Percentiles rank a stretch among this genome's conserved stretches.
phyloP scores from a whole-genome alignment of 1,140 invertebrate species.

The Oedothorax gibbosus region DNA sequence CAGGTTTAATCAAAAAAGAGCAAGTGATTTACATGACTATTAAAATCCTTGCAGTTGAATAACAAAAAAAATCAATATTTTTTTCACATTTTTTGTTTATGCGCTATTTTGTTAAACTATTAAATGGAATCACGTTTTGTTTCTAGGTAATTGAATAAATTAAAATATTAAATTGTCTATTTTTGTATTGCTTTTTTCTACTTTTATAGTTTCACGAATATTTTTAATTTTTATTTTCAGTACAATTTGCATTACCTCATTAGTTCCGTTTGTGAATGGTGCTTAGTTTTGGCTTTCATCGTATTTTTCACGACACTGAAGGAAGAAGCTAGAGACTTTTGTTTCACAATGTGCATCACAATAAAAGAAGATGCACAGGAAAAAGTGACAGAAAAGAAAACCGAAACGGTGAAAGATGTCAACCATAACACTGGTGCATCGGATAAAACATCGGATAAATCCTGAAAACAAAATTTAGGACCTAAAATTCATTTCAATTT shows the following conservation, averaged over 20 bases:
- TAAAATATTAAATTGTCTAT: too few species aligned
- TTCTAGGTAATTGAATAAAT: too few species aligned
- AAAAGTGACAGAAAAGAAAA: background rate
- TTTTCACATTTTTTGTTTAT: too few species aligned
- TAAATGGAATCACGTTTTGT: too few species aligned
- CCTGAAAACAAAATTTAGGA: slow-evolving; percentile 3
- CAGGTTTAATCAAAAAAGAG: too few species aligned
- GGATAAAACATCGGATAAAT: background rate
- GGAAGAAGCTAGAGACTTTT: slow-evolving; percentile 44
- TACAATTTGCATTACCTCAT: slow-evolving; percentile 39
- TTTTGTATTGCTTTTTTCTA: background rate
- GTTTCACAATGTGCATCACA: slow-evolving; percentile 23
- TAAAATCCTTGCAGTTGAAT: too few species aligned
- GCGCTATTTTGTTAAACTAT: too few species aligned
- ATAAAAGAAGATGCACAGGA: slow-evolving; percentile 1
- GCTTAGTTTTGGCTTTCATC: slow-evolving; percentile 31
- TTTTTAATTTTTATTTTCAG: slow-evolving; percentile 12
- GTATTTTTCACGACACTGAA: slow-evolving; percentile 42
- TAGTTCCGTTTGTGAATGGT: slow-evolving; percentile 34
- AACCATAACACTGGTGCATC: slow-evolving; percentile 16
- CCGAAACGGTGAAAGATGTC: slow-evolving; percentile 8
- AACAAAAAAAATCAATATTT: too few species aligned
- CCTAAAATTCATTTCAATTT: too few species aligned
- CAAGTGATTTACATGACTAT: too few species aligned
- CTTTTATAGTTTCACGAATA: background rate